These are phyloP conservation scores for Characodon lateralis DNA, from an alignment of 2,797 vertebrate species.

Conservation along the genomic window DNA sequence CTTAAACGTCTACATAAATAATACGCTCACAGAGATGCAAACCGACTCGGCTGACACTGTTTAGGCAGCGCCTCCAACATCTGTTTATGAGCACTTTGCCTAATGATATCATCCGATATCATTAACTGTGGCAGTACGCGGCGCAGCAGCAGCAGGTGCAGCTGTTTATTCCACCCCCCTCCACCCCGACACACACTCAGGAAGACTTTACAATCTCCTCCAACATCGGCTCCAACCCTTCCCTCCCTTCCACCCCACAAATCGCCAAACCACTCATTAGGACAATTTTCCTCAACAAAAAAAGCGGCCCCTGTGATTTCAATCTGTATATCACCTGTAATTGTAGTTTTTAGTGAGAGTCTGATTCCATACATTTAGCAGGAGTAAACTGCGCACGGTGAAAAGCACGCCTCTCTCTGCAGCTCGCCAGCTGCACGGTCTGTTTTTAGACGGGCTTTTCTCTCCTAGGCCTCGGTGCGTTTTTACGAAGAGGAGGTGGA, in stretches of 20 bases:
- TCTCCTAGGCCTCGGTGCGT: constrained; percentile 28
- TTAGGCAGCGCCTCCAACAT: constrained; percentile 99
- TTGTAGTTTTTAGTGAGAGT: constrained; percentile 99
- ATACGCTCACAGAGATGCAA: constrained; percentile 93
- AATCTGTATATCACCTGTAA: constrained; percentile 99
- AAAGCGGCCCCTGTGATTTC: constrained; percentile 94
- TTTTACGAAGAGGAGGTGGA: constrained; percentile 36
- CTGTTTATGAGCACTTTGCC: constrained; percentile 99
- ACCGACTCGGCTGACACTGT: constrained; percentile 96
- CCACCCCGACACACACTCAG: constrained; percentile 72
- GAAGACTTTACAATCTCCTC: constrained; percentile 85
- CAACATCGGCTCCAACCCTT: constrained; percentile 59
- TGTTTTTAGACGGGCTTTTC: constrained; percentile 89
- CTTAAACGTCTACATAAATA: constrained; percentile 99
- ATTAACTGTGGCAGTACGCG: constrained; percentile 98
- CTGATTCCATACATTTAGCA: constrained; percentile 99
- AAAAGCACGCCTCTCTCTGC: constrained; percentile 86
- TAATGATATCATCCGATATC: constrained; percentile 99
- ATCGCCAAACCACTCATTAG: constrained; percentile 97
- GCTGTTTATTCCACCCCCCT: constrained; percentile 83
- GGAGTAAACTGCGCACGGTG: constrained; percentile 87
- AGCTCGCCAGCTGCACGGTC: constrained; percentile 93
- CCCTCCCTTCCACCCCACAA: constrained; percentile 69
- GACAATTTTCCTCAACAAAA: constrained; percentile 98
- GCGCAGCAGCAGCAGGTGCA: constrained; percentile 98